phyloP scores from a whole-genome alignment of 1,140 invertebrate species.

The Drosophila carrolli region DNA sequence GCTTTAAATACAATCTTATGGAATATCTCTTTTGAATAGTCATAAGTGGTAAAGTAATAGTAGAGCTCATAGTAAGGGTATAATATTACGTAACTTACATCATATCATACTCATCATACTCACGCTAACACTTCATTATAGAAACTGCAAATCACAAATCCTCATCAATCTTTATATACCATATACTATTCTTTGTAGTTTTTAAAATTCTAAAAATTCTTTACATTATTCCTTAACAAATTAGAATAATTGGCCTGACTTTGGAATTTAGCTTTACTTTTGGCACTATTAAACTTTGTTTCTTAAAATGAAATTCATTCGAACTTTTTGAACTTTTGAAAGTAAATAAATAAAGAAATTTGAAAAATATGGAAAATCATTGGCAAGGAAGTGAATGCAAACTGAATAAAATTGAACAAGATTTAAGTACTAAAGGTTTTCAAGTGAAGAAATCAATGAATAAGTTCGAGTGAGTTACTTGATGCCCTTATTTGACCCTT shows the following conservation, averaged over 20 bases:
- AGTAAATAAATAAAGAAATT: too few species aligned
- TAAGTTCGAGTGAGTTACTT: background rate
- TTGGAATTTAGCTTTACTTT: background rate
- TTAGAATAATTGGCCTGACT: background rate
- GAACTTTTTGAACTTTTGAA: too few species aligned
- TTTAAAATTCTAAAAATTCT: background rate
- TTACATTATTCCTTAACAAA: too few species aligned
- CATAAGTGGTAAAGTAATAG: background rate
- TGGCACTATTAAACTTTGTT: background rate
- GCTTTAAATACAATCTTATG: background rate
- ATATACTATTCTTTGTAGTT: background rate
- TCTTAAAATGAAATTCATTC: background rate
- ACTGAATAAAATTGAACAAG: too few species aligned
- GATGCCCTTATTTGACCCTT: too few species aligned
- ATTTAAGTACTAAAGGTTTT: too few species aligned
- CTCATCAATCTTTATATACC: background rate
- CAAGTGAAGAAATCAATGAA: too few species aligned
- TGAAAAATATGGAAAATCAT: too few species aligned
- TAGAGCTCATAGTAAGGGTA: background rate
- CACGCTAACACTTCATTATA: background rate
- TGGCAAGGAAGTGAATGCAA: too few species aligned
- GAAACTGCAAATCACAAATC: background rate
- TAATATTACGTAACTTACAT: background rate
- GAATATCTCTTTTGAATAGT: background rate
- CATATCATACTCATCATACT: background rate